Base-by-base conservation (phyloP, 2,888 invertebrate species). In the Onchidella celtica region DNA sequence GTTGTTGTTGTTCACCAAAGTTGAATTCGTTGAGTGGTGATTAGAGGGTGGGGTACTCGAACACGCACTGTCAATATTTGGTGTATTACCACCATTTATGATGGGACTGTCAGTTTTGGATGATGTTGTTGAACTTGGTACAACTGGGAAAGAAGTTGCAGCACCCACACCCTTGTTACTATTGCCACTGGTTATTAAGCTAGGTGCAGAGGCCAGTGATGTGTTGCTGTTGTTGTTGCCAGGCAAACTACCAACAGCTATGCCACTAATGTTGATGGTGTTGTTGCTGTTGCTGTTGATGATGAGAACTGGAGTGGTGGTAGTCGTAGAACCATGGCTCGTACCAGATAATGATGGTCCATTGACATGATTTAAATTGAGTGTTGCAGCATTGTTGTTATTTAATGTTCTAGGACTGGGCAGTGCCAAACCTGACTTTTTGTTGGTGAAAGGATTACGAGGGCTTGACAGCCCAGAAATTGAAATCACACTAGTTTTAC, bases 401-500 rank as follows among this genome's bases (percentile, higher is more conserved):
- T 21, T 72, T 55, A 29, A 63, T 36, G 57, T 34, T 59, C 63
- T 40, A 34, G 61, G 69, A 61, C 69, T 75, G 17, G 55, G 34
- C 63, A 76, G 24, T 24, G 70, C 17, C 24, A 38, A 6, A 4
- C 69, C 69, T 24, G 47, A 27, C 24, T 76, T 81, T 65, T 72
- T 81, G 29, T 40, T 63, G 4, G 55, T 47, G n/a, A 74, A 29
- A 36, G 27, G 57, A 21, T 14, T 55, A 3, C 69, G 61, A 36
- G 80, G 66, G 65, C 38, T 82, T 72, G 74, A 29, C 11, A 78
- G 61, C 36, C 57, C 79, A 2, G 73, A 69, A 14, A 80, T 34
- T 6, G 84, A 76, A 29, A 74, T 36, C 47, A 65, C 40, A 36
- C 17, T 55, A 6, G 40, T 34, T 40, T 29, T 55, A 27, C 6